Conservation (phyloP, 2,888 invertebrate species). For the Rhaphigaster nebulosa region DNA sequence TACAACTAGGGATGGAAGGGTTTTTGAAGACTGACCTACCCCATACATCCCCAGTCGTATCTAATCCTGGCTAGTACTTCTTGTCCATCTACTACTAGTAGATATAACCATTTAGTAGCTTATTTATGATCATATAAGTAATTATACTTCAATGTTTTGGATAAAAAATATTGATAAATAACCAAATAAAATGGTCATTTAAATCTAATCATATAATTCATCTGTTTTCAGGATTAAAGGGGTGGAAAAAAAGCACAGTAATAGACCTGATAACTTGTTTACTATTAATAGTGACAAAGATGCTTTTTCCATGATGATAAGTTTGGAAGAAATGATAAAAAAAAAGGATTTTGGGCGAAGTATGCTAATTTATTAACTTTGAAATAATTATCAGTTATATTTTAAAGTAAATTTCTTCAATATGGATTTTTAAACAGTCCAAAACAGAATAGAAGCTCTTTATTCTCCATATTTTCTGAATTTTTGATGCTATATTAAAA, state of each 20-base stretch:
- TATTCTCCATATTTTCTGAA: too few relatives aligned
- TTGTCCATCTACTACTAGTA: too few relatives aligned
- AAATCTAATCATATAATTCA: not conserved
- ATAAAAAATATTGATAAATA: too few relatives aligned
- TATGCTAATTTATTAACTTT: not conserved
- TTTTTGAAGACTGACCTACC: too few relatives aligned
- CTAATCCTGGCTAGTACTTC: too few relatives aligned
- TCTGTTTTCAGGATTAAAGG: slow-evolving; percentile 23
- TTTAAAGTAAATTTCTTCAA: not conserved
- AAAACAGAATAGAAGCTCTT: not conserved
- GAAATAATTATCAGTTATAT: not conserved
- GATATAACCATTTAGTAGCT: too few relatives aligned
- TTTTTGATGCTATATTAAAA: too few relatives aligned
- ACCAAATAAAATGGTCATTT: too few relatives aligned
- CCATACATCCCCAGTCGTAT: too few relatives aligned
- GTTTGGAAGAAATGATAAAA: not conserved
- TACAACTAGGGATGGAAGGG: too few relatives aligned
- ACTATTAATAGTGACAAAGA: slow-evolving; percentile 74
- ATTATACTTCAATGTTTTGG: too few relatives aligned
- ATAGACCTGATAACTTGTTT: slow-evolving; percentile 75
- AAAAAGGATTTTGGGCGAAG: not conserved
- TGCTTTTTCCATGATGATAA: slow-evolving; percentile 68
- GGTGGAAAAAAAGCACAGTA: slow-evolving; percentile 28
- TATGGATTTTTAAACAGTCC: not conserved
- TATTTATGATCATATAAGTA: too few relatives aligned